Evolutionary conservation across 2,888 invertebrate genomes (phyloP), one percentile per base, ranked within the genome.

Genomic region (Auanema freiburgensis): DNA sequence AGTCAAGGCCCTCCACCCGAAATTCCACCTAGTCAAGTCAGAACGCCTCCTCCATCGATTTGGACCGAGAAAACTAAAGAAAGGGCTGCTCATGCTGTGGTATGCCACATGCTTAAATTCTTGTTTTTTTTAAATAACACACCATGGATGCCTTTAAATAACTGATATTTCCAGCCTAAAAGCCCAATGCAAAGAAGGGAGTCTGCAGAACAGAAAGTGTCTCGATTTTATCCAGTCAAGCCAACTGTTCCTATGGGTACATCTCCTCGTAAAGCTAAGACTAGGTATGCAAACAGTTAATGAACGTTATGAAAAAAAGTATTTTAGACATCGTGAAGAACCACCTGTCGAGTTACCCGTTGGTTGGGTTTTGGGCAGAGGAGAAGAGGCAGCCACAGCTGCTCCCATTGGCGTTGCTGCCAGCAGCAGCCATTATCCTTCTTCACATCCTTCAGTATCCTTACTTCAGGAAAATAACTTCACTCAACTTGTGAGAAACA

Each of bases 391-490:
- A 10, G 41, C 62, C 8, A 64, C 63, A 14, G 66, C 72, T 16
- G 69, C 76, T 41, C 67, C 73, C 4, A 64, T 74, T 21, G 72
- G 70, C 33, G 62, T 71, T 18, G 71, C 73, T 0, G 72, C 76
- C 2, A 70, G 69, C 57, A 67, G 67, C 21, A 71, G 71, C 16
- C 69, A 72, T 51, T 65, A 72, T 23, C 74, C 76, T 14, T 52
- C 67, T 5, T 66, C 67, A 25, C 97, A 97, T 88, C 96, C 96
- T 42, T 93, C 93, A 81, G 94, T 96, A 86, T 89, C 92, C 10
- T 87, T 98, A 74, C 89, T 98, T 50, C 90, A 93, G 72, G 94
- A 96, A 85, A 95, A 96, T 86, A 93, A 93, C 84, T 98, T 97
- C 87, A 94, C 95, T 6, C 97, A 96, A 86, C 93, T 93, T 85